phyloP scores from a whole-genome alignment of 2,113 vertebrate genomes.

The Shinisaurus crocodilurus region DNA sequence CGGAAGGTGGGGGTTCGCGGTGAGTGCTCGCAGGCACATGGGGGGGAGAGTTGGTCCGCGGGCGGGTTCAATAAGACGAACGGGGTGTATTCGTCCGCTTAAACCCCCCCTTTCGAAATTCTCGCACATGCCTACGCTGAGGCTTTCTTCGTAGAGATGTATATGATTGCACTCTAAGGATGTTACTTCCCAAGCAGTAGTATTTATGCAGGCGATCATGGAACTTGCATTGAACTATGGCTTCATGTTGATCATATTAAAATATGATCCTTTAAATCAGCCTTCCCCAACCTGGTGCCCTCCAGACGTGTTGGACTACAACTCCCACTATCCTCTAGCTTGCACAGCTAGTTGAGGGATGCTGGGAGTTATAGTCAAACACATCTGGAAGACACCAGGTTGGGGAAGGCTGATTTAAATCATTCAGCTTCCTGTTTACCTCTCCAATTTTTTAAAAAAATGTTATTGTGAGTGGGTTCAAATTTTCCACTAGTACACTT shows the following conservation, averaged over 20 bases:
- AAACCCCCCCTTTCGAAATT: no score
- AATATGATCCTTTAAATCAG: background rate
- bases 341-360: no score
- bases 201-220: background rate
- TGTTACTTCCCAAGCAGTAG: background rate
- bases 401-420: background rate
- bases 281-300: background rate
- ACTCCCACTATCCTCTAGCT: no score
- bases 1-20: no score
- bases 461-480: background rate
- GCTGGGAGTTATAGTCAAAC: no score
- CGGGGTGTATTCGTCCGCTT: no score
- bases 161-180: background rate
- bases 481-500: background rate
- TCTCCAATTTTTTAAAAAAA: background rate
- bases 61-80: no score
- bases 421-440: background rate
- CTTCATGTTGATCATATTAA: background rate
- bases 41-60: no score
- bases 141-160: background rate
- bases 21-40: no score
- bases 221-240: background rate
- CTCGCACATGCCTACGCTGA: no score
- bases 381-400: no score
- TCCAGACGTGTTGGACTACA: no score